phyloP scores from a whole-genome alignment of 2,888 invertebrate genomes.

The Carcina quercana region DNA sequence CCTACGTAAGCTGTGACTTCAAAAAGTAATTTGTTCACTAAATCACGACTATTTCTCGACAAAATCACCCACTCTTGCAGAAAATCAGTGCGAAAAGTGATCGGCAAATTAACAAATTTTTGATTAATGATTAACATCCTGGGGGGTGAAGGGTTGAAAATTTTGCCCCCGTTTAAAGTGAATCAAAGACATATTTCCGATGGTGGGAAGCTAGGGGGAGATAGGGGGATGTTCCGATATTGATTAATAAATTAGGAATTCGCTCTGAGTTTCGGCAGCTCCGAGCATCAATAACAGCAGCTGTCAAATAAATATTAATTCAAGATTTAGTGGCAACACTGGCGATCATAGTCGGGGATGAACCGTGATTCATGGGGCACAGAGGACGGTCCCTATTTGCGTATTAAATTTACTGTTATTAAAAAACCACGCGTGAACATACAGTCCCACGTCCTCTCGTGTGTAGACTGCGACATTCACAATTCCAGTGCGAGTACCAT shows the following conservation, averaged over 20 bases:
- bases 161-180: constrained; percentile 12
- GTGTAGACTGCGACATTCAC: too few relatives aligned
- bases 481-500: too few relatives aligned
- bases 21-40: too few relatives aligned
- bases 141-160: constrained; percentile 8
- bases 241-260: constrained; percentile 33
- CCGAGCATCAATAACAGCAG: background rate
- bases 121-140: constrained; percentile 15
- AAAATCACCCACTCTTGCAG: too few relatives aligned
- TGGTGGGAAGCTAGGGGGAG: constrained; percentile 15
- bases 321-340: too few relatives aligned
- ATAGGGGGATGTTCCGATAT: constrained; percentile 31
- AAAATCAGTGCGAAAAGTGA: constrained; percentile 11
- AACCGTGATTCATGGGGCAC: constrained; percentile 10
- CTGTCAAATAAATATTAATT: constrained; percentile 31
- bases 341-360: constrained; percentile 26
- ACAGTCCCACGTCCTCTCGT: too few relatives aligned
- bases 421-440: too few relatives aligned
- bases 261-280: constrained; percentile 14
- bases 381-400: too few relatives aligned
- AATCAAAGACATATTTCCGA: constrained; percentile 44
- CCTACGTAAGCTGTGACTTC: too few relatives aligned
- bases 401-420: too few relatives aligned
- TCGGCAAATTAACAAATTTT: constrained; percentile 14
- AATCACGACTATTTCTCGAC: too few relatives aligned